Evolutionary conservation across 2,888 invertebrate species (phyloP).

Genomic region (Megamerina dolium): DNA sequence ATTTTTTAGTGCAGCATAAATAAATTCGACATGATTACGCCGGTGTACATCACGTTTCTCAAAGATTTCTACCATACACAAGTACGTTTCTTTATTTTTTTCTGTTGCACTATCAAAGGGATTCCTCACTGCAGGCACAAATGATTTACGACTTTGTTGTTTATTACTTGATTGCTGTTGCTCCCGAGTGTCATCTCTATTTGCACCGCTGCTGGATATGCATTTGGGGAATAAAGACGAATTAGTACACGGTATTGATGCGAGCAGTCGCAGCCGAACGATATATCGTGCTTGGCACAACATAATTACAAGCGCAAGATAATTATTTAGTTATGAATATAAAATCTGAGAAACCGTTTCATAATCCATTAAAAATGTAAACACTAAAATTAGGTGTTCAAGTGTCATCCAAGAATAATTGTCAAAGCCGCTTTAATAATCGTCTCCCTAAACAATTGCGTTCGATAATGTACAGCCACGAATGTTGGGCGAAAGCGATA

Average conservation of each 20-base stretch:
- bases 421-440: too few relatives aligned
- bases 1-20: constrained; percentile 78
- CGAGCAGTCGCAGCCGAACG: neutral
- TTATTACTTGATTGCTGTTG: neutral
- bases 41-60: constrained; percentile 61
- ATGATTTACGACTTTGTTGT: constrained; percentile 2
- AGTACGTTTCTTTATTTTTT: constrained; percentile 57
- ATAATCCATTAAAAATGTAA: too few relatives aligned
- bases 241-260: too few relatives aligned
- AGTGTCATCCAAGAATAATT: too few relatives aligned
- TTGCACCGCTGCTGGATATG: neutral
- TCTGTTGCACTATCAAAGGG: constrained; percentile 36
- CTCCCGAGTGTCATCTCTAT: neutral
- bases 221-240: neutral
- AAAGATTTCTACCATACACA: constrained; percentile 71
- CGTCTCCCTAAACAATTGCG: too few relatives aligned
- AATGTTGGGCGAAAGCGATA: too few relatives aligned
- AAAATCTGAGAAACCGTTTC: too few relatives aligned
- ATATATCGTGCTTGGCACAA: too few relatives aligned
- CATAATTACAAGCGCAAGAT: too few relatives aligned
- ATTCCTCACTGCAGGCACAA: constrained; percentile 36
- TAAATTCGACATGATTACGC: constrained; percentile 90
- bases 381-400: too few relatives aligned
- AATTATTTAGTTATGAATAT: too few relatives aligned
- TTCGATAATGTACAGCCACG: too few relatives aligned